Evolutionary conservation across 2,797 vertebrate species (phyloP), one percentile per base, ranked within the genome.

Genomic region (Salarias fasciatus): DNA sequence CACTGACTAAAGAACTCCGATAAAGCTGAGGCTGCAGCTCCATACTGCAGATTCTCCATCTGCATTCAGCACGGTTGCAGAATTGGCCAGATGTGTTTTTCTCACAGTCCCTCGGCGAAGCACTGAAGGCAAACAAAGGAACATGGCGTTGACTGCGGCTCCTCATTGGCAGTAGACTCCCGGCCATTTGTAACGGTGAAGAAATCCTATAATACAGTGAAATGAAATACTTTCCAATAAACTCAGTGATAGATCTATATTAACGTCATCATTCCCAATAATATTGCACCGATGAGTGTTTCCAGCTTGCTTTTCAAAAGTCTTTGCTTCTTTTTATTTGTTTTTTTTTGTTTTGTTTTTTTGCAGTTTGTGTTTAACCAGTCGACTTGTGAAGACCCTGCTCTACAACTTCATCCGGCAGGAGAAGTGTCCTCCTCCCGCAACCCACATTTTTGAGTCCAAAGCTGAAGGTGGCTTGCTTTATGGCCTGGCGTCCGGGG

Each of bases 371-470:
- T 92, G 91, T 0, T 92, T 97, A 29, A 99, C 97, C 38, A 99
- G 97, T 88, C 94, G 96, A 35, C 90, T 99, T 73, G 98, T 99
- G 88, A 99, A 99, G 90, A 98, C 98, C 0, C 91, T 99, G 63
- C 89, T 99, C 4, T 99, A 99, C 77, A 98, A 99, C 89, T 99
- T 99, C 84, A 98, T 99, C 86, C 89, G 98, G 83, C 98, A 99
- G 89, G 98, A 99, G 83, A 96, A 95, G 68, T 96, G 95, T 50
- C 97, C 97, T 8, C 95, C 96, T 15, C 94, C 96, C 0, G 91
- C 94, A 3, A 85, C 94, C 0, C 95, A 95, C 2, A 79, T 96
- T 68, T 94, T 98, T 65, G 92, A 97, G 61, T 90, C 94, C 0
- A 94, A 95, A 51, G 91, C 94, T 0, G 96, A 98, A 1, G 95